Conservation (phyloP, 2,888 invertebrate genomes). For the Tachina fera region DNA sequence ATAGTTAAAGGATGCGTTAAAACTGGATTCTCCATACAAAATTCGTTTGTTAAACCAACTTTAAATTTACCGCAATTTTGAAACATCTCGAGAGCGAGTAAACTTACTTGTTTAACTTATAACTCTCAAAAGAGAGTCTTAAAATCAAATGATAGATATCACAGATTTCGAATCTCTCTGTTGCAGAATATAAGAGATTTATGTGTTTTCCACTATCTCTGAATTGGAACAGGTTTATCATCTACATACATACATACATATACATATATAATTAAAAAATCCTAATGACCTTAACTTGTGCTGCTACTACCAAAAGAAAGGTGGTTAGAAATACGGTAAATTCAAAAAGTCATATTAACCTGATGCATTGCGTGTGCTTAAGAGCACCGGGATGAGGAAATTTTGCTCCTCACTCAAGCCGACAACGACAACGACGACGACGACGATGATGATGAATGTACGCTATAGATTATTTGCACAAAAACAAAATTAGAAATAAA, state of each 20-base stretch:
- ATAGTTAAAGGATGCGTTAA: no score
- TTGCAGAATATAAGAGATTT: not conserved
- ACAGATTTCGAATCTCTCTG: no score
- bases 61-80: no score
- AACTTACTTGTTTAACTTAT: no score
- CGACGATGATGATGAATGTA: constrained; percentile 65
- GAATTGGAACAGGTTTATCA: not conserved
- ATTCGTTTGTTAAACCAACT: no score
- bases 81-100: no score
- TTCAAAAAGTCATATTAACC: constrained; percentile 61
- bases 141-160: no score
- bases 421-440: constrained; percentile 19
- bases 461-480: constrained; percentile 61
- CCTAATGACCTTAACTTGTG: constrained; percentile 78
- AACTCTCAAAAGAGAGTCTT: no score
- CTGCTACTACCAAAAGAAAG: constrained; percentile 61
- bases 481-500: constrained; percentile 69
- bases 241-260: not conserved
- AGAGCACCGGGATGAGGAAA: constrained; percentile 69
- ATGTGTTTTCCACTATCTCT: not conserved
- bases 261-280: constrained; percentile 34
- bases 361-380: constrained; percentile 6
- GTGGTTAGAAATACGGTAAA: constrained; percentile 58
- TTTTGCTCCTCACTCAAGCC: constrained; percentile 28
- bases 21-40: no score